Conservation (phyloP, 2,888 invertebrate species). For the Pardosa pseudoannulata region DNA sequence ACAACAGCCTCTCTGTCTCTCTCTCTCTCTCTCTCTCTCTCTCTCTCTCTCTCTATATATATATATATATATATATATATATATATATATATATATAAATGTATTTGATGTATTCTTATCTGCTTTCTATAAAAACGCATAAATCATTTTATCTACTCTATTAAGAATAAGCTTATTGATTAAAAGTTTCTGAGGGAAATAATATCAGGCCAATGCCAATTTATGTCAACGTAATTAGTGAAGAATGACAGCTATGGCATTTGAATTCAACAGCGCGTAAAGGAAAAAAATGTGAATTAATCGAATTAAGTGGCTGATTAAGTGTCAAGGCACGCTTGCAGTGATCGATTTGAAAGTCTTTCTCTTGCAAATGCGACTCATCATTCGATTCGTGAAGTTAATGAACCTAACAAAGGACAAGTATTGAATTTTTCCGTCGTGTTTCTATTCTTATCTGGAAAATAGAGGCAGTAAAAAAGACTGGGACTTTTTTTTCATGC, state of each 20-base stretch:
- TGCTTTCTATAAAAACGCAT: too few species aligned
- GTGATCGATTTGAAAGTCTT: neutral
- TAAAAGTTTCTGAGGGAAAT: too few species aligned
- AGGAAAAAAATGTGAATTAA: neutral
- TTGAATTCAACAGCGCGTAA: neutral
- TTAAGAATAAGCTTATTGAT: too few species aligned
- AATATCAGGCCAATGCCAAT: too few species aligned
- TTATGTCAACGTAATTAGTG: neutral
- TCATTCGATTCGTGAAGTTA: neutral
- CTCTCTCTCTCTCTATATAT: too few species aligned
- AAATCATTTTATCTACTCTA: too few species aligned
- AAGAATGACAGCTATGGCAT: neutral
- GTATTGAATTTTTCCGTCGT: neutral
- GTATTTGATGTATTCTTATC: too few species aligned
- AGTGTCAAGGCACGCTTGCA: neutral
- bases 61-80: too few species aligned
- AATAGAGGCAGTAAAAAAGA: neutral
- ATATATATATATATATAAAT: too few species aligned
- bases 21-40: too few species aligned
- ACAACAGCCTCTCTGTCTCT: too few species aligned
- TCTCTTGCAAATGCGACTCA: neutral
- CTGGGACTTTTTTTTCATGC: neutral
- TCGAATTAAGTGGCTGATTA: conserved; percentile 3
- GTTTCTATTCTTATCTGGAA: neutral
- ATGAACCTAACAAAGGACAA: neutral